A percentile compares a stretch with the other conserved stretches of the same genome.
phyloP scores from a whole-genome alignment of 2,797 vertebrate genomes.

The Yasuhikotakia modesta region DNA sequence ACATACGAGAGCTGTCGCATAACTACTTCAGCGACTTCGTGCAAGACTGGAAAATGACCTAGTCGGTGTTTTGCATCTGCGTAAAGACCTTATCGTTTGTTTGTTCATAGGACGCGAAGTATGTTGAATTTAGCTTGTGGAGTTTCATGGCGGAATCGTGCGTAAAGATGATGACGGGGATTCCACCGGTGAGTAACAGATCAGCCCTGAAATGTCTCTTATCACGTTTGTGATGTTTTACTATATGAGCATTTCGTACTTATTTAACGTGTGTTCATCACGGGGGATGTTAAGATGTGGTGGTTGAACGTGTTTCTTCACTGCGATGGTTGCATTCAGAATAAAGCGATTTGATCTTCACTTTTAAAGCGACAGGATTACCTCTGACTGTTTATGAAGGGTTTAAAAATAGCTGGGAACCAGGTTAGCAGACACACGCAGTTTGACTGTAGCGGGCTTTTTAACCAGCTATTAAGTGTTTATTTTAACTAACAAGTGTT shows the following conservation, averaged over 20 bases:
- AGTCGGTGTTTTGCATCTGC: slow-evolving; percentile 52
- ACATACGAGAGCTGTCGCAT: slow-evolving; percentile 65
- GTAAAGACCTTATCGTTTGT: slow-evolving; percentile 54
- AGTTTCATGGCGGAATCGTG: slow-evolving; percentile 62
- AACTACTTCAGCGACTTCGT: slow-evolving; percentile 69
- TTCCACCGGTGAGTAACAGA: slow-evolving; percentile 75
- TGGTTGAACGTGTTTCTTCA: slow-evolving; percentile 55
- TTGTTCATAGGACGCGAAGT: slow-evolving; percentile 43
- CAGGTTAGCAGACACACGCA: slow-evolving; percentile 9
- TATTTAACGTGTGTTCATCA: slow-evolving; percentile 14
- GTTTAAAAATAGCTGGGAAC: slow-evolving; percentile 11
- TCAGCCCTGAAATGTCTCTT: slow-evolving; percentile 54
- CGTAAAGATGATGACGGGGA: slow-evolving; percentile 68
- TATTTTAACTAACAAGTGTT: slow-evolving; percentile 22
- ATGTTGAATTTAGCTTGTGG: slow-evolving; percentile 63
- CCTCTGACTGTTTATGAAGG: neutral
- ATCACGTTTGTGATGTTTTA: slow-evolving; percentile 55
- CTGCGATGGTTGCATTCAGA: neutral
- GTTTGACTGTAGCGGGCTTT: neutral
- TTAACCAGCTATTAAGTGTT: slow-evolving; percentile 28
- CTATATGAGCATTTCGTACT: neutral
- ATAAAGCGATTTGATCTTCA: neutral
- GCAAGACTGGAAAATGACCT: slow-evolving; percentile 48
- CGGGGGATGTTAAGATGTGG: slow-evolving; percentile 47
- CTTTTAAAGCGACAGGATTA: neutral